phyloP scores from a whole-genome alignment of 2,797 vertebrate species.

The Poecile montanus region DNA sequence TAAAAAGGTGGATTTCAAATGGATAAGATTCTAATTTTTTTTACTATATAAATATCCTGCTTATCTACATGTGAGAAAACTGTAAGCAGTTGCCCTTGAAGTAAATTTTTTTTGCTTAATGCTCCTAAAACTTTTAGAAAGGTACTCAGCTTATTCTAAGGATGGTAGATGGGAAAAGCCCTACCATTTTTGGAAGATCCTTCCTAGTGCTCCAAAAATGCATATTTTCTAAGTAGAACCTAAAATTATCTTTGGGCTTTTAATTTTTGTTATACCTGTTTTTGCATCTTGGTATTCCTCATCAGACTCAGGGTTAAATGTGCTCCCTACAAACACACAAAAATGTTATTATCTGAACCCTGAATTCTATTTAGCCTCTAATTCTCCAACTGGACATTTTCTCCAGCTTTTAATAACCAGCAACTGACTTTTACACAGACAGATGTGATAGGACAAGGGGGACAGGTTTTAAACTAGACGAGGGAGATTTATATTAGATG shows the following conservation, averaged over 20 bases:
- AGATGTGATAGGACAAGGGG: no score
- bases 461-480: background rate
- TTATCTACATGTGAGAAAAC: background rate
- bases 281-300: background rate
- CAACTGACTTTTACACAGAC: accelerated
- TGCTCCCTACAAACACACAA: background rate
- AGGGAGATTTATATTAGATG: background rate
- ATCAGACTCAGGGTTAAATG: background rate
- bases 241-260: background rate
- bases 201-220: background rate
- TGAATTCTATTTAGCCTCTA: background rate
- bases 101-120: background rate
- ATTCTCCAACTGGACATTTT: background rate
- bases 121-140: background rate
- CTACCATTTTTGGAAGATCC: background rate
- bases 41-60: background rate
- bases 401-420: background rate
- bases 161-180: accelerated
- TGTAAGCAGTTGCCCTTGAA: background rate
- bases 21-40: background rate
- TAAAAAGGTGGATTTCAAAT: background rate
- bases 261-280: background rate
- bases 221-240: background rate
- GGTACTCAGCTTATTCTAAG: background rate
- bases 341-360: background rate